Percentiles rank a stretch among this genome's conserved stretches.
phyloP scores from a whole-genome alignment of 2,113 vertebrate genomes.

The Bostrychus sinensis region DNA sequence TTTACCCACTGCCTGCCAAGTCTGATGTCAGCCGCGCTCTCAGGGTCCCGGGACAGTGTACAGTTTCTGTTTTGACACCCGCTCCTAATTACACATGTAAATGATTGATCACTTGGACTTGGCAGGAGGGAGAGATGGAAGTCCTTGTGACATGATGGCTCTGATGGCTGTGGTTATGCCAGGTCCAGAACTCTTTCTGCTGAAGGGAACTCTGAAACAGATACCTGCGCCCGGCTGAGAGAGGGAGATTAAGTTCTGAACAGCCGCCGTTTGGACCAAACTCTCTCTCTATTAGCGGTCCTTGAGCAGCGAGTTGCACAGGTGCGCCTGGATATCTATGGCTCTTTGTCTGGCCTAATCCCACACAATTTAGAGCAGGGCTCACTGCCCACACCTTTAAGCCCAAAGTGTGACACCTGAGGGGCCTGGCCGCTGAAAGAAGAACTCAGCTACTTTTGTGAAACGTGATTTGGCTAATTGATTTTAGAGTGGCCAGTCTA shows the following conservation, averaged over 20 bases:
- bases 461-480: slow-evolving; percentile 84
- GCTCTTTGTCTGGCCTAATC: slow-evolving; percentile 82
- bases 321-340: slow-evolving; percentile 73
- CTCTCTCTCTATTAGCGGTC: slow-evolving; percentile 57
- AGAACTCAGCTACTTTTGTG: slow-evolving; percentile 75
- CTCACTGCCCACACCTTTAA: slow-evolving; percentile 62
- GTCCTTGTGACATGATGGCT: slow-evolving; percentile 58
- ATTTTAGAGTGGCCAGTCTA: slow-evolving; percentile 78
- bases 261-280: slow-evolving; percentile 73
- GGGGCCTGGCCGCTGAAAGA: slow-evolving; percentile 66
- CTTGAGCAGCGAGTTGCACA: slow-evolving; percentile 68
- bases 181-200: slow-evolving; percentile 45
- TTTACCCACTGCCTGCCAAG: slow-evolving; percentile 68
- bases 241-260: slow-evolving; percentile 78
- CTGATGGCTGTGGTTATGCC: slow-evolving; percentile 39
- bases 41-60: slow-evolving; percentile 67
- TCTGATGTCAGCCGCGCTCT: slow-evolving; percentile 75
- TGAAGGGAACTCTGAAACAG: slow-evolving; percentile 59
- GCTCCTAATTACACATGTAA: slow-evolving; percentile 82
- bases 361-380: slow-evolving; percentile 54
- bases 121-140: slow-evolving; percentile 60
- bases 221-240: slow-evolving; percentile 69
- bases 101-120: slow-evolving; percentile 83
- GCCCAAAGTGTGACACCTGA: slow-evolving; percentile 70
- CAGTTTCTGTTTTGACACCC: slow-evolving; percentile 84